Conservation (phyloP, 35 echinoderm and acorn worm species). For the Ptychodera flava region DNA sequence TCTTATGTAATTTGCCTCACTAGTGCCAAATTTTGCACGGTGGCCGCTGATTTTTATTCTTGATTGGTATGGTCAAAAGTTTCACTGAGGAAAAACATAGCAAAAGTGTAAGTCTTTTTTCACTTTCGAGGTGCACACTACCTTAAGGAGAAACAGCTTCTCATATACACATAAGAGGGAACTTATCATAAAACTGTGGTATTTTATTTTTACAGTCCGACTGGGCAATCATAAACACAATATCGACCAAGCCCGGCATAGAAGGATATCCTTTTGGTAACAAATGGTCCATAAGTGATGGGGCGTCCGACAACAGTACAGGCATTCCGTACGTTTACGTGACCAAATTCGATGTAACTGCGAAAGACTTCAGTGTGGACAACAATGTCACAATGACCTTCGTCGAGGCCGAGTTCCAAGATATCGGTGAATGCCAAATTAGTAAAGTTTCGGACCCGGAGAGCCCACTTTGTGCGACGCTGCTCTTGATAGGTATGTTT, state of each 20-base stretch:
- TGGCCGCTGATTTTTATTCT: too few species aligned
- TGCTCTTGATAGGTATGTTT: conserved; percentile 40
- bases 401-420: conserved; percentile 35
- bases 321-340: conserved; percentile 49
- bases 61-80: too few species aligned
- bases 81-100: too few species aligned
- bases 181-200: too few species aligned
- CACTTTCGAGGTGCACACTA: too few species aligned
- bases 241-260: conserved; percentile 25
- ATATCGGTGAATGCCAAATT: conserved; percentile 18
- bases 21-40: too few species aligned
- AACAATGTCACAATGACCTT: conserved; percentile 41
- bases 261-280: conserved; percentile 28
- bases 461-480: conserved; percentile 30
- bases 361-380: conserved; percentile 19
- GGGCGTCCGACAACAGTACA: conserved; percentile 39
- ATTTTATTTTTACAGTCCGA: conserved; percentile 37
- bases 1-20: too few species aligned
- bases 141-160: too few species aligned
- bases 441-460: conserved; percentile 20
- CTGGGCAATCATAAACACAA: conserved; percentile 39
- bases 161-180: too few species aligned
- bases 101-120: too few species aligned
- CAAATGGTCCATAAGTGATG: conserved; percentile 34
- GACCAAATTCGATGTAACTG: neutral